Evolutionary conservation across 1,140 invertebrate genomes (phyloP).

Genomic region (Trichoplusia ni): DNA sequence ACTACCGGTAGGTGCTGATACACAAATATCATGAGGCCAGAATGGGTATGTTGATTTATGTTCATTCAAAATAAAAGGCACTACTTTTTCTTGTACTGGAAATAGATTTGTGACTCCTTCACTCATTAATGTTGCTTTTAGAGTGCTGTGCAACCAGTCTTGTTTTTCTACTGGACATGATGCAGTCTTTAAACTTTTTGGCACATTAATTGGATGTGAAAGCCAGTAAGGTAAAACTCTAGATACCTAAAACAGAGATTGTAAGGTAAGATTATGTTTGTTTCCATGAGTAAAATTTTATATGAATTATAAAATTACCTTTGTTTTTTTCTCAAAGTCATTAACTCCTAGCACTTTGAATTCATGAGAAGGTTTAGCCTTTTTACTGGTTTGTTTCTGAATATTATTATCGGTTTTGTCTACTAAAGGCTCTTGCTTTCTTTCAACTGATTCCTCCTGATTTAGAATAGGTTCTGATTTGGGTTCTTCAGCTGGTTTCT

Average conservation of each 20-base stretch:
- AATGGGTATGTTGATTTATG: conserved; percentile 82
- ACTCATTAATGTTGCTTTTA: conserved; percentile 85
- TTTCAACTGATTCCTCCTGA: neutral
- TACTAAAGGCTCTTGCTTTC: neutral
- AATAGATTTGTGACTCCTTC: conserved; percentile 92
- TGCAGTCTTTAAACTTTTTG: conserved; percentile 85
- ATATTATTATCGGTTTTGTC: conserved; percentile 12
- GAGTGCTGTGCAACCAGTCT: conserved; percentile 82
- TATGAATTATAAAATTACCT: conserved; percentile 48
- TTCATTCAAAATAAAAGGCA: conserved; percentile 89
- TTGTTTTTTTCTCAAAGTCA: conserved; percentile 76
- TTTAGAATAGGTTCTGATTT: conserved; percentile 39
- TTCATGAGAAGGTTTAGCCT: conserved; percentile 26
- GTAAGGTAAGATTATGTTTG: conserved; percentile 16
- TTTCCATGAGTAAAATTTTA: neutral
- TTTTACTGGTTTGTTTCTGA: conserved; percentile 28
- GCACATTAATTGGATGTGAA: conserved; percentile 89
- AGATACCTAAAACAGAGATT: conserved; percentile 78
- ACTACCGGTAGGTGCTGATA: conserved; percentile 98
- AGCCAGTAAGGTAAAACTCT: conserved; percentile 94
- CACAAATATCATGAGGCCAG: conserved; percentile 94
- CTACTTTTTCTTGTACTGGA: conserved; percentile 92
- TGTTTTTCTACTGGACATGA: conserved; percentile 83
- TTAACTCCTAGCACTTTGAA: conserved; percentile 81
- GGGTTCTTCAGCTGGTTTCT: conserved; percentile 33